Evolutionary conservation across 2,113 vertebrate genomes (phyloP), one percentile per base, ranked within the genome.

Genomic region (Seriola rivoliana): DNA sequence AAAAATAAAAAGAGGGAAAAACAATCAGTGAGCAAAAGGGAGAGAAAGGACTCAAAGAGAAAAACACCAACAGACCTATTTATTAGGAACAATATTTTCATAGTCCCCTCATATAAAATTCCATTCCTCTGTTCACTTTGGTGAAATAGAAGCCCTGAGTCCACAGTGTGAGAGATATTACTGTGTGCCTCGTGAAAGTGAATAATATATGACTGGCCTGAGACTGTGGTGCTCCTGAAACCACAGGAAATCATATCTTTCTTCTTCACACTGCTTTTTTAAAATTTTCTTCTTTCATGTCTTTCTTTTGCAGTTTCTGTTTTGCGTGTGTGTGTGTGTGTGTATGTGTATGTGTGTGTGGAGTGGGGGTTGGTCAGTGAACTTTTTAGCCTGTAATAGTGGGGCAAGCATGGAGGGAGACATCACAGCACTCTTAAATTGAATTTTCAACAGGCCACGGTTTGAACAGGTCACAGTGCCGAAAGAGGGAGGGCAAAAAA

Each of bases 151-250:
- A 86, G 50, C 75, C 69, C 23, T 71, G 71, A 42, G 57, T 75
- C 72, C 72, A 52, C 74, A 62, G 57, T 66, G 78, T 72, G 70
- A 63, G 71, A 87, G 84, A 90, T 88, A 89, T 88, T 78, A 82
- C 82, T 38, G 69, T 78, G 83, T 72, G 80, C 74, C 82, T 82
- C 38, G 67, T 74, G 72, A 88, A 86, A 86, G 88, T 92, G 78
- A 92, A 91, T 91, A 87, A 91, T 85, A 90, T 83, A 91, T 88
- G 84, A 92, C 50, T 70, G 88, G 70, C 78, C 78, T 36, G 73
- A 89, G 75, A 86, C 54, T 42, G 67, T 66, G 70, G 80, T 38
- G 44, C 79, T 82, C 58, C 75, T 68, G 81, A 81, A 88, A 91
- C 78, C 88, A 78, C 75, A 67, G 71, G 72, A 85, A 87, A 85